Base-by-base conservation (phyloP, 2,113 vertebrate species). In the Polyodon spathula region DNA sequence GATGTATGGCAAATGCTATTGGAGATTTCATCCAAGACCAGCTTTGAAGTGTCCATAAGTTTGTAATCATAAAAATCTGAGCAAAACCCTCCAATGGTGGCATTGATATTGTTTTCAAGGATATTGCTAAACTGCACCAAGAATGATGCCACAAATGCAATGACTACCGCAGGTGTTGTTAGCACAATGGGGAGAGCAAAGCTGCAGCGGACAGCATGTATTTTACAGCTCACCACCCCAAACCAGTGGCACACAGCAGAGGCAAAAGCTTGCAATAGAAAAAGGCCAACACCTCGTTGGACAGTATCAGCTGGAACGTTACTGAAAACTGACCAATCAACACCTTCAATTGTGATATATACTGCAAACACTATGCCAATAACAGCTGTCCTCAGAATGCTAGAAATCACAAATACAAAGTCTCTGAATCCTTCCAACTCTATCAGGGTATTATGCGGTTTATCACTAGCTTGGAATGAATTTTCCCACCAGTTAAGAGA, bases 401-500 rank as follows among this genome's bases (percentile, higher is more conserved):
- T 89, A 76, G 75, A 82, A 65, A 84, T 71, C 50, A 85, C 54
- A 63, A 76, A 83, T 11, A 80, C 82, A 65, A 82, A 77, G 67
- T 87, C 85, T 67, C 74, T 72, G 63, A 79, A 88, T 37, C 71
- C 54, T 0, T 85, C 81, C 63, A 88, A 12, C 11, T 84, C 79
- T 40, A 56, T 59, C 54, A 84, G 63, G 8, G 51, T 74, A 0
- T 78, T 71, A 68, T 86, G 66, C 63, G 81, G 67, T 9, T 39
- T 64, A 61, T 75, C 79, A 39, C 81, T 77, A 8, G 84, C 84
- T 68, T 82, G 86, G 17, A 85, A 37, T 16, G 81, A 69, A 60
- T 89, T 89, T 70, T 88, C 87, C 86, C 87, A 88, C 87, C 87
- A 89, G 63, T 83, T 88, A 9, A 86, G 44, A 2, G 87, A 88